Evolutionary conservation across 2,113 vertebrate species (phyloP), one percentile per base, ranked within the genome.

Genomic region (Okapia johnstoni): DNA sequence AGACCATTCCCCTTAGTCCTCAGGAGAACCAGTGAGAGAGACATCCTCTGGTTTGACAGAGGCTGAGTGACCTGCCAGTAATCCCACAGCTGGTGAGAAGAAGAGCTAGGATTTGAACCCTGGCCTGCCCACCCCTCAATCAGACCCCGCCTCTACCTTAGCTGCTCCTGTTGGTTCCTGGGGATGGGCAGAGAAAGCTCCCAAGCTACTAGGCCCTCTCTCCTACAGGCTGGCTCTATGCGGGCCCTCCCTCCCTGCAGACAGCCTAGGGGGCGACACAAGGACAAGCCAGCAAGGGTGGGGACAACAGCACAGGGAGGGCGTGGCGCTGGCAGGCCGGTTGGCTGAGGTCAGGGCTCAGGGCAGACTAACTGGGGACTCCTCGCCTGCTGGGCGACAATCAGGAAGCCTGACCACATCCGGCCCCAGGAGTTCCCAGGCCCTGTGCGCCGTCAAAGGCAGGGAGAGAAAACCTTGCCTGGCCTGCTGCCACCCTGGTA

Each of bases 351-450:
- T 96, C 95, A 98, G 88, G 81, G 61, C 93, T 90, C 40, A 28
- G 85, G 81, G 80, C 79, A 58, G 43, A 88, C 95, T 23, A 50
- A 70, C 60, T 2, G 9, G 90, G 93, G 88, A 87, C 97, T 96
- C 90, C 94, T 89, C 54, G 93, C 89, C 97, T 94, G 93, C 93
- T 2, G 16, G 93, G 95, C 88, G 80, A 90, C 95, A 96, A 79
- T 97, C 97, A 97, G 96, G 96, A 98, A 98, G 97, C 92, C 52
- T 3, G 5, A 81, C 63, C 84, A 81, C 89, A 97, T 97, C 97
- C 96, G 58, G 97, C 48, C 80, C 86, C 95, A 97, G 96, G 94
- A 96, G 92, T 97, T 98, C 98, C 96, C 97, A 98, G 98, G 96
- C 94, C 63, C 90, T 85, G 86, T 23, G 85, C 7, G 7, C 26